phyloP scores from a whole-genome alignment of 2,888 invertebrate genomes.

The Boloria selene region DNA sequence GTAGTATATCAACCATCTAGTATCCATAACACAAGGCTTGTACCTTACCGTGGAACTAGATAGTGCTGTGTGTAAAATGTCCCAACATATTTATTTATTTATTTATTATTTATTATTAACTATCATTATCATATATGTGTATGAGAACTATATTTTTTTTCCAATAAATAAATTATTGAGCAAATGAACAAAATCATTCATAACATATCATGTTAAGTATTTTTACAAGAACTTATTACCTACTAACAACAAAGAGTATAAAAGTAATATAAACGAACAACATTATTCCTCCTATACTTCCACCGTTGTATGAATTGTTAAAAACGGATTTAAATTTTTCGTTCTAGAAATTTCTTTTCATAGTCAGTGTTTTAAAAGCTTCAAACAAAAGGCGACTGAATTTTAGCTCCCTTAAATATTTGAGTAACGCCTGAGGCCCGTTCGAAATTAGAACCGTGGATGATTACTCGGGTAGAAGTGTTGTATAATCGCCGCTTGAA shows the following conservation, averaged over 20 bases:
- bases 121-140: too few relatives aligned
- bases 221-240: not conserved
- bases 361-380: constrained; percentile 32
- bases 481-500: constrained; percentile 37
- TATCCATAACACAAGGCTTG: too few relatives aligned
- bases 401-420: constrained; percentile 38
- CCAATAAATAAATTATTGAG: too few relatives aligned
- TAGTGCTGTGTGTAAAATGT: too few relatives aligned
- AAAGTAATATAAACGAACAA: constrained; percentile 17
- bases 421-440: constrained; percentile 35
- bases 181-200: too few relatives aligned
- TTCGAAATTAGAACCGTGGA: constrained; percentile 32
- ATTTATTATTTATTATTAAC: too few relatives aligned
- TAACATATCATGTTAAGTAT: too few relatives aligned
- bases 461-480: constrained; percentile 35
- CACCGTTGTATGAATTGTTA: constrained; percentile 28
- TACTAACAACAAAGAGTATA: constrained; percentile 3
- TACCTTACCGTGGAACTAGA: too few relatives aligned
- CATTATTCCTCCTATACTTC: constrained; percentile 23
- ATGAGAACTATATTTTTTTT: too few relatives aligned
- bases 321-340: constrained; percentile 28
- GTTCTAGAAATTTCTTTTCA: constrained; percentile 30
- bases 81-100: too few relatives aligned
- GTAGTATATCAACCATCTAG: too few relatives aligned
- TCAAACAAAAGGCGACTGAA: constrained; percentile 36